Evolutionary conservation across 2,888 invertebrate genomes (phyloP), one percentile per base, ranked within the genome.

Genomic region (Chloroclystis v-ata): DNA sequence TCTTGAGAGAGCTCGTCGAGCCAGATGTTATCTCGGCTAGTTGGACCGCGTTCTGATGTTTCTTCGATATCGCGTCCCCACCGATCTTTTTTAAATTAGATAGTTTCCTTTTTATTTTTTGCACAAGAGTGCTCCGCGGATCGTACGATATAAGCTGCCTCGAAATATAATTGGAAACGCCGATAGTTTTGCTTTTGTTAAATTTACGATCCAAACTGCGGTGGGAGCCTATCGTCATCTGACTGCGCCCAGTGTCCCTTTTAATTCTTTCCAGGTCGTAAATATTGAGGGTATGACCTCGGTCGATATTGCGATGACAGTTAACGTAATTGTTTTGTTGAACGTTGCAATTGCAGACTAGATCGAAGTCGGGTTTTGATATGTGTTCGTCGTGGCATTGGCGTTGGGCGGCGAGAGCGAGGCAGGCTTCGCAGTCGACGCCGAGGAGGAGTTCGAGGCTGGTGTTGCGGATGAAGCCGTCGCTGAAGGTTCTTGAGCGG

Each of bases 401-500:
- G 54, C 77, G 65, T 54, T 83, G 82, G 16, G 86, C 75, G 9
- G 86, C 85, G 33, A 88, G 67, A 6, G 87, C 86, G 37, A 85
- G 76, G 46, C 89, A 89, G 37, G 89, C 86, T 57, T 89, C 88
- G 56, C 89, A 89, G 55, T 88, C 87, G 12, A 87, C 85, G n/a
- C 88, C 88, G 2, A 89, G 78, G 3, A 89, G 69, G 1, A 89
- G 75, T 55, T 89, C 89, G 16, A 89, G 81, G 59, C 89, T 89
- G 28, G 85, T 83, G 61, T 88, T 88, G 52, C 85, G 72, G 50
- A 89, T 79, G 61, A 88, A 89, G 38, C 89, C 88, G 47, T 89
- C 89, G 57, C 88, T 88, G 60, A 89, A 86, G 3, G 89, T 89
- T 13, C 89, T 75, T 6, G 88, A 87, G 40, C 89, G 79, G 56